Percentiles rank a stretch among this genome's conserved stretches.
Conservation (phyloP, 1,140 invertebrate genomes). For the Cepaea nemoralis region DNA sequence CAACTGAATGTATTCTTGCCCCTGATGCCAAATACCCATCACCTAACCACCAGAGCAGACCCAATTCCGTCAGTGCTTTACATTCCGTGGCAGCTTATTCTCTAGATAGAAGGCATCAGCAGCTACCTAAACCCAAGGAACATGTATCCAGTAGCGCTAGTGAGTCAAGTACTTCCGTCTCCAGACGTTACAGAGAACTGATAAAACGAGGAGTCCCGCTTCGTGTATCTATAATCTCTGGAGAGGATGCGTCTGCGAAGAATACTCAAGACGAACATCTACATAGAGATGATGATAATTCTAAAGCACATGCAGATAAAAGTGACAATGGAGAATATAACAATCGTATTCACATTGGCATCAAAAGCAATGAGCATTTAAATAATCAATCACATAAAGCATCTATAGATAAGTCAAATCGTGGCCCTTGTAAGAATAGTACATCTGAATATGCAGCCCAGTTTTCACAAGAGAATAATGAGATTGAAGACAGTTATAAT, state of each 20-base stretch:
- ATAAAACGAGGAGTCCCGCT: slow-evolving; percentile 61
- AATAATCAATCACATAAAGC: neutral
- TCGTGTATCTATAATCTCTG: slow-evolving; percentile 55
- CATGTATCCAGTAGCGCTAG: slow-evolving; percentile 39
- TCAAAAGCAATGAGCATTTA: neutral
- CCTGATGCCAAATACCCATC: slow-evolving; percentile 43
- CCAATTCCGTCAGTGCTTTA: neutral
- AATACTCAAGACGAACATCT: neutral
- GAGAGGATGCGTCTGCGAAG: neutral
- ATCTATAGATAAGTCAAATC: too few species aligned
- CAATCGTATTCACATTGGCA: neutral
- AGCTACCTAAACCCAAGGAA: neutral
- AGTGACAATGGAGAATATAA: neutral
- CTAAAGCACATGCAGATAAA: neutral
- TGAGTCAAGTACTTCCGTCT: slow-evolving; percentile 48
- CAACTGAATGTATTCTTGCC: slow-evolving; percentile 22
- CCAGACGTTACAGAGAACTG: slow-evolving; percentile 59
- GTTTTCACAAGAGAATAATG: neutral
- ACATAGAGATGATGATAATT: neutral
- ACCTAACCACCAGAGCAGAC: neutral
- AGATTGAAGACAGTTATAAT: neutral
- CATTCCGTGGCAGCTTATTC: neutral
- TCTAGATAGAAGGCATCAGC: slow-evolving; percentile 15
- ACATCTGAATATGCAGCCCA: neutral
- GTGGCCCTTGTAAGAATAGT: neutral